Percentiles rank a stretch among this genome's conserved stretches.
Conservation (phyloP, 2,797 vertebrate genomes). For the Sebastes iracundus region DNA sequence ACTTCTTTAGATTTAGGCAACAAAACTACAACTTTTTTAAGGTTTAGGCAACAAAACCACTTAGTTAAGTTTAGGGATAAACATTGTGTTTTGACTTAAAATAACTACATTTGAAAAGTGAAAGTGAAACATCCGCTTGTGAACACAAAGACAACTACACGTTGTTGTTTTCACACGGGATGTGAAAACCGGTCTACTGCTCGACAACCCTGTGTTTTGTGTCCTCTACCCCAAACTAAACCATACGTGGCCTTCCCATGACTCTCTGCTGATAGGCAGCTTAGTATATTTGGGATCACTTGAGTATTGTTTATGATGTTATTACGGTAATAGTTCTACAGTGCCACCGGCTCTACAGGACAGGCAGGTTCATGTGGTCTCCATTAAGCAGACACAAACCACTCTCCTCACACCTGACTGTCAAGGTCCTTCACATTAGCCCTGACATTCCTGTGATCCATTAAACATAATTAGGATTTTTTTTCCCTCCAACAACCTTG, state of each 20-base stretch:
- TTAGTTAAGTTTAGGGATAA: too few species aligned
- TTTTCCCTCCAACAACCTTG: conserved; percentile 29
- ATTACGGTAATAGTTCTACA: conserved; percentile 52
- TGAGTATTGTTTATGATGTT: conserved; percentile 49
- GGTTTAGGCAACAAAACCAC: too few species aligned
- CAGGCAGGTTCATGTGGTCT: conserved; percentile 52
- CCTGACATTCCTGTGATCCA: conserved; percentile 49
- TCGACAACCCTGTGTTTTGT: too few species aligned
- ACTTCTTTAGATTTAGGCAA: too few species aligned
- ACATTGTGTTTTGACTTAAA: too few species aligned
- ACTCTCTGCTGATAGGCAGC: conserved; percentile 31
- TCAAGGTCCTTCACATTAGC: conserved; percentile 64
- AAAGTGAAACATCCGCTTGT: too few species aligned
- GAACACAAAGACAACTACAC: too few species aligned
- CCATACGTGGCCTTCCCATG: conserved; percentile 27
- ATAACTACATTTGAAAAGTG: too few species aligned
- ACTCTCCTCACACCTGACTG: conserved; percentile 59
- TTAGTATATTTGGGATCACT: conserved; percentile 47
- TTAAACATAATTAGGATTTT: conserved; percentile 57
- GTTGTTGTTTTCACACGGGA: too few species aligned
- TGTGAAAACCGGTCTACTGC: too few species aligned
- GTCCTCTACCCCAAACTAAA: conserved; percentile 9
- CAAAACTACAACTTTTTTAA: too few species aligned
- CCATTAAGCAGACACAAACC: conserved; percentile 66
- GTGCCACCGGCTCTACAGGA: conserved; percentile 1